phyloP scores from a whole-genome alignment of 1,140 invertebrate species.

The Phymastichus coffea region DNA sequence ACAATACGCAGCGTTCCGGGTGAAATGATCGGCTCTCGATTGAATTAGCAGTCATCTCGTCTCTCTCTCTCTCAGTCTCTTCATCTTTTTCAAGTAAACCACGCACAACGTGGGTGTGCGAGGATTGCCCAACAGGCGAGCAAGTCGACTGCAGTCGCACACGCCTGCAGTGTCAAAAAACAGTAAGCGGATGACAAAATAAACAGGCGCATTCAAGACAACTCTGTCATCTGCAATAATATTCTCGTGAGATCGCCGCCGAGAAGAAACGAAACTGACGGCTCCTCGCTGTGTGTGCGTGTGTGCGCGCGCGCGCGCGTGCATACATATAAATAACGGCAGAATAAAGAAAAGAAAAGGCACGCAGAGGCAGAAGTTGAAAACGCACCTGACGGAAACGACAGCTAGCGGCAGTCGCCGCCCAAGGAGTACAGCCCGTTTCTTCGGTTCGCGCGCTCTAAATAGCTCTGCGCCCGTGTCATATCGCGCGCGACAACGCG shows the following conservation, averaged over 20 bases:
- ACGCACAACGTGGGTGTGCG: constrained; percentile 19
- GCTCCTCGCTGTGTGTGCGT: no score
- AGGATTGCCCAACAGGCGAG: background rate
- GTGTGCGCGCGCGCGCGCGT: no score
- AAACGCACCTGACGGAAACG: constrained; percentile 7
- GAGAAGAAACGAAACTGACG: no score
- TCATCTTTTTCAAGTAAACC: constrained; percentile 17
- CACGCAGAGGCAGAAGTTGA: no score
- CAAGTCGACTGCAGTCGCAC: background rate
- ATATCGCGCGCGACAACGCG: background rate
- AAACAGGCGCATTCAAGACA: no score
- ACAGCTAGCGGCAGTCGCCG: background rate
- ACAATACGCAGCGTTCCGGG: no score
- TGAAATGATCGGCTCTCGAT: no score
- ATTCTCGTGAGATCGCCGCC: no score
- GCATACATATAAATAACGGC: background rate
- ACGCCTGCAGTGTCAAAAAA: no score
- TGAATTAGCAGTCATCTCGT: no score
- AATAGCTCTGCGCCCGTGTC: constrained; percentile 17
- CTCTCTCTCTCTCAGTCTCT: background rate
- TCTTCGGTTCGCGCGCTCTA: constrained; percentile 17
- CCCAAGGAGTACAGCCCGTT: constrained; percentile 1
- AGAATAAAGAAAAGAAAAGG: background rate
- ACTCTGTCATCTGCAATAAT: no score
- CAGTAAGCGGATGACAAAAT: no score